phyloP scores from a whole-genome alignment of 2,113 vertebrate genomes.

The Atractosteus spatula region DNA sequence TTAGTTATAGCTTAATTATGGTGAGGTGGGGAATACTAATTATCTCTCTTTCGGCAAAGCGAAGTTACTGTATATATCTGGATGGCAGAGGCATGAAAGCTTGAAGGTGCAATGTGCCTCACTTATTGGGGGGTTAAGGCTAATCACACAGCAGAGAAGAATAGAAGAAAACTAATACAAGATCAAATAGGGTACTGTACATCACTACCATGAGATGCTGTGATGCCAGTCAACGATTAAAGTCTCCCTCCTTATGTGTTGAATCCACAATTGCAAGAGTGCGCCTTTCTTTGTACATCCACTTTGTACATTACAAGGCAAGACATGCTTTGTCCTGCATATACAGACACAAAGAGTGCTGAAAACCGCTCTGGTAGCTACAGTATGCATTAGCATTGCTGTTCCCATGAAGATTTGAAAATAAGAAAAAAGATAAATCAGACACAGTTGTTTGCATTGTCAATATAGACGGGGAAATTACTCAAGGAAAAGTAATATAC shows the following conservation, averaged over 20 bases:
- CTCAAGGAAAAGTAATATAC: too few relatives aligned
- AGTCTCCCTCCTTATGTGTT: neutral
- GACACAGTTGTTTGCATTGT: too few relatives aligned
- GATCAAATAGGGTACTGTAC: neutral
- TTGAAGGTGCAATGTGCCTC: slow-evolving; percentile 1
- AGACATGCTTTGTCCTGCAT: too few relatives aligned
- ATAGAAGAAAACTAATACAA: neutral
- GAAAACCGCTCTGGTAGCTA: too few relatives aligned
- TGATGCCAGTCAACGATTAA: neutral
- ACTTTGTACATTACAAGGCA: too few relatives aligned
- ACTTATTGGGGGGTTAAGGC: slow-evolving; percentile 25
- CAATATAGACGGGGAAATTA: too few relatives aligned
- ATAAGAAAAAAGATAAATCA: too few relatives aligned
- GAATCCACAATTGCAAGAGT: too few relatives aligned
- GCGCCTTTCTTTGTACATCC: too few relatives aligned
- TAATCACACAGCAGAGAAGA: slow-evolving; percentile 1
- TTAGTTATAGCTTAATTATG: slow-evolving; percentile 11
- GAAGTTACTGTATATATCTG: neutral
- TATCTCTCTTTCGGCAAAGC: neutral
- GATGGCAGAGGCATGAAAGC: slow-evolving; percentile 14
- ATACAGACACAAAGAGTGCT: neutral
- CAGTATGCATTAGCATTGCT: too few relatives aligned
- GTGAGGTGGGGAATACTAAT: slow-evolving; percentile 8
- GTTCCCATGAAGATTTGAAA: too few relatives aligned
- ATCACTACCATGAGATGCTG: neutral